Percentiles rank a stretch among this genome's conserved stretches.
phyloP scores from a whole-genome alignment of 2,113 vertebrate species.

The Zingel zingel region DNA sequence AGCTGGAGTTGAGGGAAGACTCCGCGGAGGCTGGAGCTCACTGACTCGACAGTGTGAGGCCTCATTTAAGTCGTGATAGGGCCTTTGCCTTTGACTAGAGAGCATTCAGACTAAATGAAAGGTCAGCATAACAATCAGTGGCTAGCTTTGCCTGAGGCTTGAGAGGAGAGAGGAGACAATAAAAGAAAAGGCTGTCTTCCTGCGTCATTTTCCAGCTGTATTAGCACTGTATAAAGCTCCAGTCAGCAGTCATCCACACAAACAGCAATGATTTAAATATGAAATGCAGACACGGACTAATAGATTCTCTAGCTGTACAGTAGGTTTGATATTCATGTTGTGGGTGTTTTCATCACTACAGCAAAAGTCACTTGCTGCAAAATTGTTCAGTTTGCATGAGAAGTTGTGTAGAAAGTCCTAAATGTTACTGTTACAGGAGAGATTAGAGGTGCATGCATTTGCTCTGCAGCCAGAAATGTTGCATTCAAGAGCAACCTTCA shows the following conservation, averaged over 20 bases:
- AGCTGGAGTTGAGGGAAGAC: slow-evolving; percentile 5
- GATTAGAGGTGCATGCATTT: neutral
- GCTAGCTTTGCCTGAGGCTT: slow-evolving; percentile 22
- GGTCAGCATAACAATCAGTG: slow-evolving; percentile 60
- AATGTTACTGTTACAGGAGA: neutral
- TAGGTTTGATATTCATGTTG: neutral
- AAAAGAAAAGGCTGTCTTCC: slow-evolving; percentile 10
- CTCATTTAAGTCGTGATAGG: slow-evolving; percentile 7
- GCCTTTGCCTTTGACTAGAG: slow-evolving; percentile 40
- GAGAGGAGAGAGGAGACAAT: slow-evolving; percentile 15
- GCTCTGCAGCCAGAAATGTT: neutral
- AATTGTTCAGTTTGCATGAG: neutral
- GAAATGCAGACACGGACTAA: neutral
- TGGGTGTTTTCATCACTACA: neutral
- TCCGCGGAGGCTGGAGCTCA: slow-evolving; percentile 21
- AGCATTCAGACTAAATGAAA: slow-evolving; percentile 52
- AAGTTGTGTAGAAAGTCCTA: neutral
- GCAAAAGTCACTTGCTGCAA: neutral
- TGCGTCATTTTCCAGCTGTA: neutral
- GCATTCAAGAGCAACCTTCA: neutral
- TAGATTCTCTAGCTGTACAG: neutral
- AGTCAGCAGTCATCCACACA: slow-evolving; percentile 10
- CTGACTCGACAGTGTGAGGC: slow-evolving; percentile 12
- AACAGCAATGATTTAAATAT: neutral
- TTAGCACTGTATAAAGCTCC: neutral